Conservation (phyloP, 2,797 vertebrate genomes). For the Peromyscus attwateri region DNA sequence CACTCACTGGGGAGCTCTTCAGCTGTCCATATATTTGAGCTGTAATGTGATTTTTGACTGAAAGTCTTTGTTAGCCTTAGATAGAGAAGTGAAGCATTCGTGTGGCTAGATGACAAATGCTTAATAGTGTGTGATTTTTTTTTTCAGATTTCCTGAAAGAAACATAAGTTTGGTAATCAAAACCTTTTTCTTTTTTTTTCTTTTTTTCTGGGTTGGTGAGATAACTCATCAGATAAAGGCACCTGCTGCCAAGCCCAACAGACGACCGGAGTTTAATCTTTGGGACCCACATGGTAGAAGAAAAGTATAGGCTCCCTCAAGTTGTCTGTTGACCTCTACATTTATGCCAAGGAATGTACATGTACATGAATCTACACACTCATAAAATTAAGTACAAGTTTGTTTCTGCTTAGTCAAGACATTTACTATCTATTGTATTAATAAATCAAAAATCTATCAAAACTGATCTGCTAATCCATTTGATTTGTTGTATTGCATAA, state of each 20-base stretch:
- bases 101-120: neutral
- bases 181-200: neutral
- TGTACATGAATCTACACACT: neutral
- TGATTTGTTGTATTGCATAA: slow-evolving; percentile 34
- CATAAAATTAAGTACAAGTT: neutral
- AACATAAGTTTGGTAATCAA: neutral
- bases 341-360: neutral
- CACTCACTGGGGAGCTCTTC: neutral
- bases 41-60: neutral
- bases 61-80: neutral
- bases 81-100: neutral
- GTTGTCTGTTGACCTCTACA: neutral
- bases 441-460: neutral
- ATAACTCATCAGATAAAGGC: neutral
- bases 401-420: neutral
- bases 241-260: neutral
- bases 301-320: neutral
- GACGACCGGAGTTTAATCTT: neutral
- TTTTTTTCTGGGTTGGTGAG: neutral
- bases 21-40: neutral
- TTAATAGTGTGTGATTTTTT: neutral
- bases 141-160: slow-evolving; percentile 5
- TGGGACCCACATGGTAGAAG: neutral
- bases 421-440: neutral
- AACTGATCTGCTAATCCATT: slow-evolving; percentile 10